A percentile compares a stretch with the other conserved stretches of the same genome.
phyloP scores from a whole-genome alignment of 2,888 invertebrate genomes.

The Aromia moschata region DNA sequence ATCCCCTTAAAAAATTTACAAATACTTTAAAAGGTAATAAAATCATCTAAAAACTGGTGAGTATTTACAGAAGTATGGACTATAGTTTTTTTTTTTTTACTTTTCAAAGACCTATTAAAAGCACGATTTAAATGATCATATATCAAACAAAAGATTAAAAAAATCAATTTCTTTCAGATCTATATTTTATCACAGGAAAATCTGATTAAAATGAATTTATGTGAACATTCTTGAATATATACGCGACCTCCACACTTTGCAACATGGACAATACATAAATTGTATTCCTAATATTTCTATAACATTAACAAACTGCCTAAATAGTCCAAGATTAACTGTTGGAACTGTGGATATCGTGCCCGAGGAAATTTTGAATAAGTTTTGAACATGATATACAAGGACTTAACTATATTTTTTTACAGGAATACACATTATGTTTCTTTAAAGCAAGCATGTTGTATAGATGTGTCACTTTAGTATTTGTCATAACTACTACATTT shows the following conservation, averaged over 20 bases:
- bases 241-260: not conserved
- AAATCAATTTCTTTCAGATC: conserved; percentile 23
- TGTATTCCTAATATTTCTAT: not conserved
- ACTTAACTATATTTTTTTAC: conserved; percentile 25
- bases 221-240: conserved; percentile 18
- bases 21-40: conserved; percentile 5
- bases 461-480: conserved; percentile 32
- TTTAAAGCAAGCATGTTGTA: conserved; percentile 32
- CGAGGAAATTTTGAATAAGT: conserved; percentile 1
- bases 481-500: conserved; percentile 31
- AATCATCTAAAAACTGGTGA: conserved; percentile 10
- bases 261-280: not conserved
- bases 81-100: not conserved
- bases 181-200: conserved; percentile 28
- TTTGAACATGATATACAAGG: conserved; percentile 35
- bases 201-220: conserved; percentile 7
- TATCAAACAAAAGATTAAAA: conserved; percentile 7
- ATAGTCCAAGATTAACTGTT: not conserved
- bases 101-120: conserved; percentile 13
- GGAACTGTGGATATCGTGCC: not conserved
- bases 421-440: conserved; percentile 28
- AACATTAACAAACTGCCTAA: not conserved
- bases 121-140: conserved; percentile 12
- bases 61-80: conserved; percentile 14
- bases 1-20: conserved; percentile 7